phyloP scores from a whole-genome alignment of 2,797 vertebrate genomes.

The Hippoglossus hippoglossus region DNA sequence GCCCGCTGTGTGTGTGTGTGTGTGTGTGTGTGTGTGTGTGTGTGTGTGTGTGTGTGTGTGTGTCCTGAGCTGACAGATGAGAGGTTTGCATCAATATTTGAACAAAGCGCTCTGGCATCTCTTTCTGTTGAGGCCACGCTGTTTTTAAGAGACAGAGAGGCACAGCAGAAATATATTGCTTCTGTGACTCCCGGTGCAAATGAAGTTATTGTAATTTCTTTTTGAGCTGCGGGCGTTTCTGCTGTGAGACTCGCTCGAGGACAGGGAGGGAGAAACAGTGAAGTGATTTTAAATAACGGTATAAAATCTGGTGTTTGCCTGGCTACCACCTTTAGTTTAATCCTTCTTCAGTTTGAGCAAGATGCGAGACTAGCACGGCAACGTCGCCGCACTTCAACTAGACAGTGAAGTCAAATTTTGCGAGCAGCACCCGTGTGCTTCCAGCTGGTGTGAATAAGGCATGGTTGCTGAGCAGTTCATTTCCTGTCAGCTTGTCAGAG shows the following conservation, averaged over 20 bases:
- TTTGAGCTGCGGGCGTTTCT: constrained; percentile 43
- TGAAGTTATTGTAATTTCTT: constrained; percentile 23
- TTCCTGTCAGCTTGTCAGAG: constrained; percentile 44
- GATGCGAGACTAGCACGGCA: not conserved
- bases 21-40: constrained; percentile 31
- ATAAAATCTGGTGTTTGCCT: constrained; percentile 6
- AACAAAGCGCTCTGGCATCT: constrained; percentile 74
- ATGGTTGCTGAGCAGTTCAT: constrained; percentile 42
- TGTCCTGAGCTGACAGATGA: constrained; percentile 71
- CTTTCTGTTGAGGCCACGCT: constrained; percentile 64
- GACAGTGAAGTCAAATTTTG: not conserved
- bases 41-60: constrained; percentile 26
- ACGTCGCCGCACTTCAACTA: not conserved
- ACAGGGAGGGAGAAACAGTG: constrained; percentile 12
- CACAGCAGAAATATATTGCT: constrained; percentile 46
- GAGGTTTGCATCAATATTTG: constrained; percentile 80
- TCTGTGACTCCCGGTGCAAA: constrained; percentile 48
- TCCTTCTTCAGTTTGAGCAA: not conserved
- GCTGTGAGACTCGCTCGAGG: constrained; percentile 48
- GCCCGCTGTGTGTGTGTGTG: not conserved
- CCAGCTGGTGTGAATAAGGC: constrained; percentile 24
- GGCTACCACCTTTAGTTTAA: constrained; percentile 1
- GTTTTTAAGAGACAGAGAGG: constrained; percentile 56
- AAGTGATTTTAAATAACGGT: constrained; percentile 34
- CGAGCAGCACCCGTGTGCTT: constrained; percentile 7